These are phyloP conservation scores for Pachyuromys duprasi DNA, from an alignment of 2,797 vertebrate species.

Conservation along the genomic window DNA sequence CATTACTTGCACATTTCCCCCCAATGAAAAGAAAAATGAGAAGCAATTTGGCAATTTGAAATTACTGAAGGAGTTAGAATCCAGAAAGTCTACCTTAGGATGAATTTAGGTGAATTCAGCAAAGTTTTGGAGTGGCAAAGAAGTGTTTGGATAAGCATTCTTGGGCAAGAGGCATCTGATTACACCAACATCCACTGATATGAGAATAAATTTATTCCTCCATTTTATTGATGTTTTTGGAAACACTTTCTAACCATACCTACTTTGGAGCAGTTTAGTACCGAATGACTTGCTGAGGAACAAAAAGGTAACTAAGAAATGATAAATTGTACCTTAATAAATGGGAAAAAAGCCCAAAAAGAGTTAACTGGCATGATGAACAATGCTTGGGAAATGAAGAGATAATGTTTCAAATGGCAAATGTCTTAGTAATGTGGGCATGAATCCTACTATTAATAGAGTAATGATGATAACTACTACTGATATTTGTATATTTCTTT, in stretches of 20 bases:
- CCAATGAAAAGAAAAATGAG: constrained; percentile 5
- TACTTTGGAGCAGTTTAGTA: constrained; percentile 42
- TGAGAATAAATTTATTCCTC: not conserved
- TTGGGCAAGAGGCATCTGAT: not conserved
- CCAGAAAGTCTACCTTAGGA: not conserved
- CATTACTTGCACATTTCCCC: not conserved
- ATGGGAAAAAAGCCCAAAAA: not conserved
- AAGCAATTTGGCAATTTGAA: constrained; percentile 17
- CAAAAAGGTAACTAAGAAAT: constrained; percentile 30
- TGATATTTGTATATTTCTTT: constrained; percentile 31
- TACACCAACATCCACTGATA: not conserved
- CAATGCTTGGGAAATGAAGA: not conserved
- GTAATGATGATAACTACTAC: constrained; percentile 38
- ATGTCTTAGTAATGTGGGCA: not conserved
- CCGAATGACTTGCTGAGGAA: not conserved
- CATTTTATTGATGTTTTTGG: not conserved
- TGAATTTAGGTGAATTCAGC: not conserved
- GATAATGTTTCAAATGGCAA: constrained; percentile 26
- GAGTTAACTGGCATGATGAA: not conserved
- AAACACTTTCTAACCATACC: not conserved
- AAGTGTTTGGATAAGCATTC: not conserved
- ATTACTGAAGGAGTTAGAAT: constrained; percentile 22
- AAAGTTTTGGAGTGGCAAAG: not conserved
- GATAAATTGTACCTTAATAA: not conserved
- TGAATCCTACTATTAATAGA: constrained; percentile 35